Conservation (phyloP, 2,797 vertebrate genomes). For the Potorous gilbertii region DNA sequence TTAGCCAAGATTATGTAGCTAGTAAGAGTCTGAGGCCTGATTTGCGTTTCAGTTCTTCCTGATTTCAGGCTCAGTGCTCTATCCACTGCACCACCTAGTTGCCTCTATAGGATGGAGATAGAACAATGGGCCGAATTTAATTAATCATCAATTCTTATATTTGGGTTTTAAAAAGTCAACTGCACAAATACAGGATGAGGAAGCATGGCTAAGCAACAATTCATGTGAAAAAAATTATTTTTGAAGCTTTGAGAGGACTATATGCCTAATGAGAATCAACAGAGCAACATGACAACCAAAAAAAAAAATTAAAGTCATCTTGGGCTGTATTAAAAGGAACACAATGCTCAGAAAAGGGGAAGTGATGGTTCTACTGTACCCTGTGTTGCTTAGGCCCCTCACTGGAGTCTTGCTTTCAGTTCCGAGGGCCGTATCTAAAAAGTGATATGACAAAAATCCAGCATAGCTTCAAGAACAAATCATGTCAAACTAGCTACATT, state of each 20-base stretch:
- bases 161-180: neutral
- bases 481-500: neutral
- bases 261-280: neutral
- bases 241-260: neutral
- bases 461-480: neutral
- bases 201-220: neutral
- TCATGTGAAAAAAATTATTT: neutral
- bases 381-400: neutral
- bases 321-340: neutral
- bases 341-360: neutral
- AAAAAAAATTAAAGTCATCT: neutral
- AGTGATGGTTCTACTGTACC: neutral
- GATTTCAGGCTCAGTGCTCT: neutral
- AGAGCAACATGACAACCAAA: neutral
- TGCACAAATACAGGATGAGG: neutral
- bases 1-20: neutral
- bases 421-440: neutral
- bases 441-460: neutral
- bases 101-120: neutral
- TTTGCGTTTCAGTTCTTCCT: neutral
- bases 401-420: neutral
- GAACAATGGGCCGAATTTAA: neutral
- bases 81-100: neutral
- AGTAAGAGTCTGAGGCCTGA: neutral
- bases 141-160: neutral